Conservation (phyloP, 2,797 vertebrate genomes). For the Pogoniulus pusillus region DNA sequence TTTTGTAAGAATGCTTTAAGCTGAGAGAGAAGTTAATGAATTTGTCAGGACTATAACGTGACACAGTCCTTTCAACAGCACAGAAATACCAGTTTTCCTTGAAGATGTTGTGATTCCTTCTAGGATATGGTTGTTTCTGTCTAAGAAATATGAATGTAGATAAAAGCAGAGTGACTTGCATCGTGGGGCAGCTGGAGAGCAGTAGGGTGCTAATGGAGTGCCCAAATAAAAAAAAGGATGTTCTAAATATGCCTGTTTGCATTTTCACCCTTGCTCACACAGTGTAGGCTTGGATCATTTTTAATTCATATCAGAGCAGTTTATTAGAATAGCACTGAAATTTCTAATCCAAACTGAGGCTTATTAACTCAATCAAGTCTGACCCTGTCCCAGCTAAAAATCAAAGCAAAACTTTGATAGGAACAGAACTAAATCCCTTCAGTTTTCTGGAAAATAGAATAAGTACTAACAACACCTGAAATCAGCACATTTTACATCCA, state of each 20-base stretch:
- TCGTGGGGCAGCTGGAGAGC: not conserved
- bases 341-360: not conserved
- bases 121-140: not conserved
- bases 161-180: not conserved
- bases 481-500: not conserved
- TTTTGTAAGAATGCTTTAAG: constrained; percentile 17
- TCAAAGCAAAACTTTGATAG: constrained; percentile 9
- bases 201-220: not conserved
- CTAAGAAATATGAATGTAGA: not conserved
- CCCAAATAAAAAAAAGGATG: not conserved
- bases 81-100: not conserved
- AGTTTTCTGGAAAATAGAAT: not conserved
- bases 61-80: not conserved
- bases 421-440: not conserved
- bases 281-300: not conserved
- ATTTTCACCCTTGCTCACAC: not conserved
- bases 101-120: not conserved
- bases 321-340: not conserved
- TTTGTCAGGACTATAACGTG: not conserved
- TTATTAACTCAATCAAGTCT: not conserved
- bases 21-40: not conserved
- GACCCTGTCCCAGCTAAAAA: not conserved
- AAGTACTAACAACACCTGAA: not conserved
- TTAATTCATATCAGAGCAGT: not conserved
- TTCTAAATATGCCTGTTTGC: not conserved